Percentiles rank a stretch among this genome's conserved stretches.
Conservation (phyloP, 2,797 vertebrate genomes). For the Propithecus deckenii region DNA sequence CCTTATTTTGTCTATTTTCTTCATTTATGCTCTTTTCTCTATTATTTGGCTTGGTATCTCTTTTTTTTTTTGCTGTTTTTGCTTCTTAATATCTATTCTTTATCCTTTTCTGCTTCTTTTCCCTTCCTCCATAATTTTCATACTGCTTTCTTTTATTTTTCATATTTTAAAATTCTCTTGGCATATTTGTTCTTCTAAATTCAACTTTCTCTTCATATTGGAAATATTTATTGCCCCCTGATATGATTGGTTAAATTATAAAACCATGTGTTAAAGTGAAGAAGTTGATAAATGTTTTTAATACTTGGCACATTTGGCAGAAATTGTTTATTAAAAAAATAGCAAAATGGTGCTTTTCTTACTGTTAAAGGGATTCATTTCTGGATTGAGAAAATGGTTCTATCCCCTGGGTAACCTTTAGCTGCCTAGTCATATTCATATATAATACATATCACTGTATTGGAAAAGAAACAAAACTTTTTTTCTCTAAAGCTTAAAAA, state of each 20-base stretch:
- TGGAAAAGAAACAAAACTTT: conserved; percentile 63
- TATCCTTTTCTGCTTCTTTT: background rate
- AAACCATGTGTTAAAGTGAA: conserved; percentile 32
- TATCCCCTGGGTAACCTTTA: conserved; percentile 50
- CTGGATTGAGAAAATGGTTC: conserved; percentile 47
- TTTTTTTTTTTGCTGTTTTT: background rate
- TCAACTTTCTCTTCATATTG: conserved; percentile 29
- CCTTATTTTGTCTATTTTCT: background rate
- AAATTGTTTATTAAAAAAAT: conserved; percentile 60
- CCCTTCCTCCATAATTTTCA: background rate
- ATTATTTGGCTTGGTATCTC: background rate
- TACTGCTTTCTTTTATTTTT: background rate
- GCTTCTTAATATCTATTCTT: background rate
- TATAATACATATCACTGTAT: conserved; percentile 49
- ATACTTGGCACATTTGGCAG: conserved; percentile 37
- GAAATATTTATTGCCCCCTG: conserved; percentile 47
- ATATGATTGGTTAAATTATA: conserved; percentile 47
- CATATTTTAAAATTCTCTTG: conserved; percentile 29
- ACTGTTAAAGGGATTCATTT: conserved; percentile 52
- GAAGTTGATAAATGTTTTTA: conserved; percentile 51
- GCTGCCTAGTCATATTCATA: conserved; percentile 41
- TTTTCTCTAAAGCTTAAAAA: conserved; percentile 62
- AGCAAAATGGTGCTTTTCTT: background rate
- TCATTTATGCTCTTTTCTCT: background rate
- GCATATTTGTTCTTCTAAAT: background rate